Conservation (phyloP, 2,888 invertebrate genomes). For the Amiota mariae region DNA sequence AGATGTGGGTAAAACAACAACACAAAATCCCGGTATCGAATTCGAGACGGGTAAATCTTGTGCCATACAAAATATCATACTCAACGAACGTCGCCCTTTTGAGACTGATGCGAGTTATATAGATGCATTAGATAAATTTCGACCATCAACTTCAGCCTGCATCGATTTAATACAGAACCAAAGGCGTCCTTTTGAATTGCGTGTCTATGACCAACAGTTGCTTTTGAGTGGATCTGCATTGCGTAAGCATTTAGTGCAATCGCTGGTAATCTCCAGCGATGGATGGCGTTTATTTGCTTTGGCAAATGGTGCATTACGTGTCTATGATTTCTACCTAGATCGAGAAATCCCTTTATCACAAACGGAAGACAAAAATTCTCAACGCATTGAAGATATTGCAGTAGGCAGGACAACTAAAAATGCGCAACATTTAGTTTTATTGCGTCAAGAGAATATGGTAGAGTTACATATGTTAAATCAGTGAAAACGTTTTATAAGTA, state of each 20-base stretch:
- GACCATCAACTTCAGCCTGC: slow-evolving; percentile 61
- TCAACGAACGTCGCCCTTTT: slow-evolving; percentile 65
- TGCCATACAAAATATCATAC: slow-evolving; percentile 73
- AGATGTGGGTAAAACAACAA: neutral
- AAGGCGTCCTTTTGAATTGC: slow-evolving; percentile 63
- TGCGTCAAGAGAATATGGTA: slow-evolving; percentile 50
- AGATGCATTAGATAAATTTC: slow-evolving; percentile 42
- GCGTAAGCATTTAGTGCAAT: slow-evolving; percentile 67
- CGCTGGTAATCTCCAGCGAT: slow-evolving; percentile 67
- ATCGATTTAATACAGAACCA: slow-evolving; percentile 58
- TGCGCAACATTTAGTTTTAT: slow-evolving; percentile 55
- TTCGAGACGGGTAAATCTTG: slow-evolving; percentile 70
- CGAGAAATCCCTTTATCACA: slow-evolving; percentile 44
- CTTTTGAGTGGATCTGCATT: slow-evolving; percentile 67
- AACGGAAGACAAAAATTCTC: slow-evolving; percentile 13
- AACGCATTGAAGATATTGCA: slow-evolving; percentile 56
- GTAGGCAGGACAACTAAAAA: slow-evolving; percentile 48
- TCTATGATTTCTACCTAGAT: slow-evolving; percentile 69
- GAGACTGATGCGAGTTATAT: slow-evolving; percentile 35
- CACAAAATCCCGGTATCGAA: slow-evolving; percentile 37
- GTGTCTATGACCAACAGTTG: slow-evolving; percentile 69
- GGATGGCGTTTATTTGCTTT: slow-evolving; percentile 69
- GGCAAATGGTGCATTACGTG: slow-evolving; percentile 63
- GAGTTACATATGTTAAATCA: slow-evolving; percentile 49
- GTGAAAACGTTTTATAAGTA: neutral